Evolutionary conservation across 2,888 invertebrate species (phyloP).

Genomic region (Amphipyra tragopoginis): DNA sequence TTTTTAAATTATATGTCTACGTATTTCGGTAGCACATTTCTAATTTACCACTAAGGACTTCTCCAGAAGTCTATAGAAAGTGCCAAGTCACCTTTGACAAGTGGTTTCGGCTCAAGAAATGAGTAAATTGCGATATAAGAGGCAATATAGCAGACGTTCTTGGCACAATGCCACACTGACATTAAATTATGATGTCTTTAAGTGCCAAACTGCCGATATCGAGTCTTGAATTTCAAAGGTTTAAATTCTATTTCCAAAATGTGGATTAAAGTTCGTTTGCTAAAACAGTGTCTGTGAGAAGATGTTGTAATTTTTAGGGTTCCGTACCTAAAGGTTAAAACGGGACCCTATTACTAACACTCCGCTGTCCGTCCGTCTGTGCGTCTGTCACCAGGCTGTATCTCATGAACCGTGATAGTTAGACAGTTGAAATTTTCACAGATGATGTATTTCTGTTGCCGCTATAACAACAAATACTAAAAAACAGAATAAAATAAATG

Average conservation of each 20-base stretch:
- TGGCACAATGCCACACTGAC: constrained; percentile 49
- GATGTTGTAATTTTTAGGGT: too few species aligned
- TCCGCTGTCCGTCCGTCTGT: too few species aligned
- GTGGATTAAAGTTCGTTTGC: constrained; percentile 2
- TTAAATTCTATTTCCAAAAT: constrained; percentile 37
- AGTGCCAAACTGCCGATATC: constrained; percentile 34
- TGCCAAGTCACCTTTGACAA: constrained; percentile 38
- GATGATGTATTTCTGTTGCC: too few species aligned
- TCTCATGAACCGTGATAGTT: too few species aligned
- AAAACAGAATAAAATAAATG: too few species aligned
- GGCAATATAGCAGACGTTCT: constrained; percentile 41
- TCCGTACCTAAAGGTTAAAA: too few species aligned
- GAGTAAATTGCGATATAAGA: constrained; percentile 50
- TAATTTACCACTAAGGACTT: constrained; percentile 18
- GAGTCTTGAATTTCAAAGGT: constrained; percentile 31
- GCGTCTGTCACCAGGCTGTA: too few species aligned
- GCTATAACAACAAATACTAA: too few species aligned
- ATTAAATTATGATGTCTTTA: constrained; percentile 50
- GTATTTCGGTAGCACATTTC: neutral
- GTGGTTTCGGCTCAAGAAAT: constrained; percentile 41
- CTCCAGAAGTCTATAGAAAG: constrained; percentile 13
- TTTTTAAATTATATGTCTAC: too few species aligned
- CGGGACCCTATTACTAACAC: too few species aligned
- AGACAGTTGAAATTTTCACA: too few species aligned
- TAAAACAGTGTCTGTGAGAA: too few species aligned